Percentiles rank a stretch among this genome's conserved stretches.
phyloP scores from a whole-genome alignment of 2,797 vertebrate species.

The Cryptoblepharus egeriae region DNA sequence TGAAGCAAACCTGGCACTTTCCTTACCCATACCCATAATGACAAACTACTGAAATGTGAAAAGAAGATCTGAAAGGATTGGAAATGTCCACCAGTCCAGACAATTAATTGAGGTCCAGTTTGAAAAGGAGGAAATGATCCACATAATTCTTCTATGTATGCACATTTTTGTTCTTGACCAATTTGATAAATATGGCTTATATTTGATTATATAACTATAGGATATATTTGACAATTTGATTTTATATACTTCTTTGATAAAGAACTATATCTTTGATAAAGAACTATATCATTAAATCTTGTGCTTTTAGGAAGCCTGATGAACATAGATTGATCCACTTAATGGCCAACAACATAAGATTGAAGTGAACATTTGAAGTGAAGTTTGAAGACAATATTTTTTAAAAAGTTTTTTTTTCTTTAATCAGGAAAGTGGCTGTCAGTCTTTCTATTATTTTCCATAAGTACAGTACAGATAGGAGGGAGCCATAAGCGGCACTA shows the following conservation, averaged over 20 bases:
- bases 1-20: too few species aligned
- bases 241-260: too few species aligned
- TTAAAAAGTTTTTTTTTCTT: neutral
- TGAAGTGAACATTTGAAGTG: constrained; percentile 26
- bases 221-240: too few species aligned
- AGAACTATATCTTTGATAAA: too few species aligned
- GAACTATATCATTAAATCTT: neutral
- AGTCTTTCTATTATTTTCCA: neutral
- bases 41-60: neutral
- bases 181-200: too few species aligned
- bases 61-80: neutral
- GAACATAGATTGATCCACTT: neutral
- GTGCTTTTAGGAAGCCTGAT: neutral
- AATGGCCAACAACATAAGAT: neutral
- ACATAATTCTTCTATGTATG: neutral
- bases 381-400: constrained; percentile 2
- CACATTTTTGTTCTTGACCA: too few species aligned
- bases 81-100: neutral
- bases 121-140: neutral
- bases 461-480: neutral
- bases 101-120: constrained; percentile 17
- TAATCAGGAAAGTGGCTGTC: constrained; percentile 28
- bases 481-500: too few species aligned
- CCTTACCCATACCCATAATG: too few species aligned
- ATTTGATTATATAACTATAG: too few species aligned